These are phyloP conservation scores for Miltochrista miniata DNA, from an alignment of 2,888 invertebrate genomes.

Conservation along the genomic window DNA sequence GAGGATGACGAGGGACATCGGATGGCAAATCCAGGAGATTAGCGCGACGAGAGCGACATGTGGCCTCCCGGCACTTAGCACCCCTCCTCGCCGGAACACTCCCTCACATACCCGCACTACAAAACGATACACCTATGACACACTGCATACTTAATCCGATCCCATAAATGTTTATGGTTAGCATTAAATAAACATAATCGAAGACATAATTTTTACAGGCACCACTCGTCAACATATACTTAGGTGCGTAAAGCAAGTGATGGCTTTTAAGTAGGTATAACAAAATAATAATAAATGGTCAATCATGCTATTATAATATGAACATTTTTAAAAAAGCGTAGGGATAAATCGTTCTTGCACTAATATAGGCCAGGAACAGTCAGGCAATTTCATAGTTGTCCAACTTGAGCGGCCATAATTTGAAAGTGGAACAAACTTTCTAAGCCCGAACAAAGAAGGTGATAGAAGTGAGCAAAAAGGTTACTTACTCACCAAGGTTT, in stretches of 20 bases:
- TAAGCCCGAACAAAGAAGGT: too few relatives aligned
- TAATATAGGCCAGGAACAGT: too few relatives aligned
- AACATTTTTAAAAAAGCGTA: too few relatives aligned
- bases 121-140: constrained; percentile 37
- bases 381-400: too few relatives aligned
- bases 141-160: constrained; percentile 45
- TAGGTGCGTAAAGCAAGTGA: not conserved
- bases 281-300: too few relatives aligned
- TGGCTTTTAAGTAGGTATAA: too few relatives aligned
- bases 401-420: too few relatives aligned
- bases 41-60: constrained; percentile 82
- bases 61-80: constrained; percentile 80
- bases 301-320: too few relatives aligned
- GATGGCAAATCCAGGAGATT: constrained; percentile 82
- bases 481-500: too few relatives aligned
- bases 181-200: constrained; percentile 37
- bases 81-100: constrained; percentile 48
- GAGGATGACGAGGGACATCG: constrained; percentile 66
- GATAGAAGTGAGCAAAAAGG: too few relatives aligned
- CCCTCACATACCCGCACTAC: constrained; percentile 39
- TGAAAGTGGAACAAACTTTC: too few relatives aligned
- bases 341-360: too few relatives aligned
- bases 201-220: constrained; percentile 23
- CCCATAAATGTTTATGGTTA: constrained; percentile 54
- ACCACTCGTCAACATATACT: constrained; percentile 24